Evolutionary conservation across 2,113 vertebrate genomes (phyloP).

Genomic region (Vulpes vulpes): DNA sequence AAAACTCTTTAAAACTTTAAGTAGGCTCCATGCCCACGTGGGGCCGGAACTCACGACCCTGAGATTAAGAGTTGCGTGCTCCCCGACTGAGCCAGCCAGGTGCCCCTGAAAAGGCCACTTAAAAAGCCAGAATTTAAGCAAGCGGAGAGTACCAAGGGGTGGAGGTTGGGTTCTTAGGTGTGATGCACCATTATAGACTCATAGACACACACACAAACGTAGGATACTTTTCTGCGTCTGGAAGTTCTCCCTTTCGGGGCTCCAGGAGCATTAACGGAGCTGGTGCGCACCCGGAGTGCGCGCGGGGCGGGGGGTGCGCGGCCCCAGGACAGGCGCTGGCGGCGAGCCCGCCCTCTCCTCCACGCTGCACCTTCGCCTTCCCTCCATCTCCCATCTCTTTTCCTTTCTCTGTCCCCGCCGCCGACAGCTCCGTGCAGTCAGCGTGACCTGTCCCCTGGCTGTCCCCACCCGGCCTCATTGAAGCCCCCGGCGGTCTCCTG

Average conservation of each 20-base stretch:
- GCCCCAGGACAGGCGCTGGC: too few relatives aligned
- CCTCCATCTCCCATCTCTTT: too few relatives aligned
- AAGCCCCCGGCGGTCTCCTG: background rate
- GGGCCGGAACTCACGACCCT: background rate
- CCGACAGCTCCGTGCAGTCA: background rate
- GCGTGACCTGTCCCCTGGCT: background rate
- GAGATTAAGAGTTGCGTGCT: background rate
- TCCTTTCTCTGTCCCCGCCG: too few relatives aligned
- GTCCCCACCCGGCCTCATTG: background rate
- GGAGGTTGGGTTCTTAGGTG: accelerated
- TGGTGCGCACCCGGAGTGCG: background rate
- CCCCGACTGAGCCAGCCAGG: background rate
- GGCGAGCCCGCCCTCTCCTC: background rate
- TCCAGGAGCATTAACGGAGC: background rate
- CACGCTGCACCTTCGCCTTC: accelerated
- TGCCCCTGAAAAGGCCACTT: accelerated
- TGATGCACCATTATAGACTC: accelerated
- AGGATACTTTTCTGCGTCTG: accelerated
- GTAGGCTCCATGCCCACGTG: background rate
- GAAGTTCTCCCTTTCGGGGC: background rate
- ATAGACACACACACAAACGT: accelerated
- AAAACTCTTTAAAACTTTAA: background rate
- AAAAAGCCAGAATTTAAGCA: accelerated
- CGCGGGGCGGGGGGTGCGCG: accelerated
- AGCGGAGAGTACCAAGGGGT: background rate